phyloP scores from a whole-genome alignment of 2,113 vertebrate genomes.

The Atlantisia rogersi region DNA sequence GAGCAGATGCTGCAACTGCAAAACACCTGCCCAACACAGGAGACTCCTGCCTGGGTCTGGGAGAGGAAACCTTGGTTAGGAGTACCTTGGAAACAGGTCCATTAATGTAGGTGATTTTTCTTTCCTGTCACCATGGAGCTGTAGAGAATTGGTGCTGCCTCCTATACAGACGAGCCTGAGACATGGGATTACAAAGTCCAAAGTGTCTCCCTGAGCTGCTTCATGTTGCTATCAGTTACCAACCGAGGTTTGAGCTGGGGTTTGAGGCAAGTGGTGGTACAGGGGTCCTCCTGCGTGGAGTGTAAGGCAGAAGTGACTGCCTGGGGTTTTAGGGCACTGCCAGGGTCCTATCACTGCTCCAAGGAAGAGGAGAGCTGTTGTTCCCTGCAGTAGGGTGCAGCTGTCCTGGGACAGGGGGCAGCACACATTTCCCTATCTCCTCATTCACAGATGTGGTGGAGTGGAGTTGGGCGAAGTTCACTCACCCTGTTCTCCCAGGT shows the following conservation, averaged over 20 bases:
- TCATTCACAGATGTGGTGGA: not conserved
- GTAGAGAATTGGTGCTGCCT: not conserved
- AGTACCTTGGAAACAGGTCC: not conserved
- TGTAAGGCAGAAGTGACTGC: not conserved
- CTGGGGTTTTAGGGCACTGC: not conserved
- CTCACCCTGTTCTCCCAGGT: not conserved
- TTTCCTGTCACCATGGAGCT: not conserved
- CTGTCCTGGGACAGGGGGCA: not conserved
- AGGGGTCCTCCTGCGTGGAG: not conserved
- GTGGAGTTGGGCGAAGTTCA: not conserved
- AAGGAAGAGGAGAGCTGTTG: not conserved
- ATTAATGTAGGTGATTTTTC: not conserved
- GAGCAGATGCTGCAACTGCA: not conserved
- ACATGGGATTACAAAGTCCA: rapidly evolving
- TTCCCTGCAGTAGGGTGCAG: not conserved
- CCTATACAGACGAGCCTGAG: not conserved
- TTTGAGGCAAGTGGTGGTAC: not conserved
- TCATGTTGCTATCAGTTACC: not conserved
- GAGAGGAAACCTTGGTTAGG: not conserved
- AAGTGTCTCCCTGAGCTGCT: not conserved
- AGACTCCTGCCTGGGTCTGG: not conserved
- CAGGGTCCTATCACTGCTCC: not conserved
- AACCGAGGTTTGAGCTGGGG: not conserved
- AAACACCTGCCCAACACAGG: not conserved
- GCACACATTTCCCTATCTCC: not conserved